Percentiles rank a stretch among this genome's conserved stretches.
These are phyloP conservation scores for Ormyrus pomaceus DNA, from an alignment of 2,888 invertebrate species.

Conservation along the genomic window DNA sequence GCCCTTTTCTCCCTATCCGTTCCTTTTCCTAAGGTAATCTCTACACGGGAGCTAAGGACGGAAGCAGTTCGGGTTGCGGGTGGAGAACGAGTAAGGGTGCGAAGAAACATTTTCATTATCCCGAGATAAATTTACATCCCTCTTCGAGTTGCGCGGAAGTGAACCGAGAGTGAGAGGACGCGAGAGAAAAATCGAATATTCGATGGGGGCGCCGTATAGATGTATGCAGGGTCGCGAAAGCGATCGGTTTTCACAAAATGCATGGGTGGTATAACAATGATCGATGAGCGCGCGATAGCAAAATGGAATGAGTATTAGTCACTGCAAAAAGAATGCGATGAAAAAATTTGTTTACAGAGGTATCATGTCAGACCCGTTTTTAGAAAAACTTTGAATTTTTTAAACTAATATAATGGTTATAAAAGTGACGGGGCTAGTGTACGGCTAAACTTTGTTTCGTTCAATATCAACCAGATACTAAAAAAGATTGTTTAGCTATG, in stretches of 20 bases:
- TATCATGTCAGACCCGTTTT: too few relatives aligned
- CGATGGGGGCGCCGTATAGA: slow-evolving; percentile 2
- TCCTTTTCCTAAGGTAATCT: slow-evolving; percentile 34
- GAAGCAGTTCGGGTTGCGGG: slow-evolving; percentile 3
- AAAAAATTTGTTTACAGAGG: not conserved
- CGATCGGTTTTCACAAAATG: slow-evolving; percentile 47
- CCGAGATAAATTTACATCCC: slow-evolving; percentile 53
- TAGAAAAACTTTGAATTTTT: too few relatives aligned
- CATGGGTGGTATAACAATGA: slow-evolving; percentile 39
- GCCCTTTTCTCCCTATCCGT: slow-evolving; percentile 28
- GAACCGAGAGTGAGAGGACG: not conserved
- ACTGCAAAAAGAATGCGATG: not conserved
- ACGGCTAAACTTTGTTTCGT: too few relatives aligned
- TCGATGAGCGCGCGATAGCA: slow-evolving; percentile 37
- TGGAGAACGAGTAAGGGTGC: not conserved
- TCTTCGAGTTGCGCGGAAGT: slow-evolving; percentile 10
- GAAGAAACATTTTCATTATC: slow-evolving; percentile 53
- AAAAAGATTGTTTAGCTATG: too few relatives aligned
- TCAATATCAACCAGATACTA: too few relatives aligned
- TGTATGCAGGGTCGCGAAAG: not conserved
- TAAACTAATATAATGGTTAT: too few relatives aligned
- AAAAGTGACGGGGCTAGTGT: too few relatives aligned
- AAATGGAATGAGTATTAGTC: slow-evolving; percentile 19
- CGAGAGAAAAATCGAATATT: slow-evolving; percentile 29
- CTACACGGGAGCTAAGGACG: slow-evolving; percentile 19